Evolutionary conservation across 2,888 invertebrate genomes (phyloP).

Genomic region (Acrobasis consociella): DNA sequence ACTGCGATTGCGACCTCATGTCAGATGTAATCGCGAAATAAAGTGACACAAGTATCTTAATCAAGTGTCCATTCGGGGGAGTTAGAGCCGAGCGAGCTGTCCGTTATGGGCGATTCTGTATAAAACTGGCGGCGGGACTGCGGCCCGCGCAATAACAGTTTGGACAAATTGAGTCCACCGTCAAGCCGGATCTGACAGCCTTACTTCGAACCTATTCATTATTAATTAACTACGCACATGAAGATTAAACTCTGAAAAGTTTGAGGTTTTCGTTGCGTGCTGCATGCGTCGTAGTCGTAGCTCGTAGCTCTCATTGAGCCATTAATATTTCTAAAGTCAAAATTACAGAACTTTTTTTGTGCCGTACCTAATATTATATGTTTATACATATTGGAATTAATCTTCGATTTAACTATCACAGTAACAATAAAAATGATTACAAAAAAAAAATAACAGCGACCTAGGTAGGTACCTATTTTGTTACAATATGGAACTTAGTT

Average conservation of each 20-base stretch:
- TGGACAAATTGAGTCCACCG: constrained; percentile 75
- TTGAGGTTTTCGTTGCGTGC: not conserved
- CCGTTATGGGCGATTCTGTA: constrained; percentile 71
- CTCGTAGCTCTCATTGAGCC: not conserved
- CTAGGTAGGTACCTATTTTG: too few species aligned
- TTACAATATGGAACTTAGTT: not conserved
- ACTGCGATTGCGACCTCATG: constrained; percentile 66
- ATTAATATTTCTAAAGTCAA: not conserved
- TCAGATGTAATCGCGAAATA: constrained; percentile 76
- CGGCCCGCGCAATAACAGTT: constrained; percentile 74
- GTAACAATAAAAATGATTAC: too few species aligned
- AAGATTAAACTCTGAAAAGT: not conserved
- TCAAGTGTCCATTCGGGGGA: constrained; percentile 76
- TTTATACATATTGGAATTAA: too few species aligned
- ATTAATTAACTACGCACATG: constrained; percentile 30
- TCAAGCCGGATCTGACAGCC: constrained; percentile 57
- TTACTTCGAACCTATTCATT: constrained; percentile 46
- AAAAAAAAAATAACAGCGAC: too few species aligned
- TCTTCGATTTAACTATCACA: too few species aligned
- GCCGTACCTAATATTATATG: too few species aligned
- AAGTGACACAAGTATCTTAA: constrained; percentile 79
- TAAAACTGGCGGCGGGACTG: constrained; percentile 62
- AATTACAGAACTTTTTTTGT: too few species aligned
- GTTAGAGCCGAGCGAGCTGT: constrained; percentile 66
- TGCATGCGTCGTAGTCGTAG: not conserved